These are phyloP conservation scores for Zaprionus camerounensis DNA, from an alignment of 1,140 invertebrate species.

Conservation along the genomic window DNA sequence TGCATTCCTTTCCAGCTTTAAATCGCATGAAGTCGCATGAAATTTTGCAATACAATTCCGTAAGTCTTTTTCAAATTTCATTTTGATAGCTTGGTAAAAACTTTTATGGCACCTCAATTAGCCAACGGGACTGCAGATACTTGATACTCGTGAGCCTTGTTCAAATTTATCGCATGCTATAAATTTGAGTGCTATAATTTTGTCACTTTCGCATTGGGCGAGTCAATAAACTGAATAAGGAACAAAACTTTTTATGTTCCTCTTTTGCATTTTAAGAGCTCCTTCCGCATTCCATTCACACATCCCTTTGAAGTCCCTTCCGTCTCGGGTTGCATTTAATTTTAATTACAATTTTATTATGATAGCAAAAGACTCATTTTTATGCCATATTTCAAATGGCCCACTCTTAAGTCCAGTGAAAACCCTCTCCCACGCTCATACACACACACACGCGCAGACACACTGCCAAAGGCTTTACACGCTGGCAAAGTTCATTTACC, in stretches of 20 bases:
- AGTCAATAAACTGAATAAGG: constrained; percentile 66
- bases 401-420: constrained; percentile 33
- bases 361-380: constrained; percentile 67
- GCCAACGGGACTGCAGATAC: neutral
- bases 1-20: neutral
- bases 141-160: constrained; percentile 47
- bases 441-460: constrained; percentile 36
- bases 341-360: constrained; percentile 81
- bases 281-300: constrained; percentile 35
- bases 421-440: constrained; percentile 19
- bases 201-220: constrained; percentile 55
- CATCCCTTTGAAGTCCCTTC: constrained; percentile 36
- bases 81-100: constrained; percentile 39
- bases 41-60: constrained; percentile 28
- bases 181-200: constrained; percentile 75
- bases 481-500: constrained; percentile 69
- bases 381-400: constrained; percentile 72
- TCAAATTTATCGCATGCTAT: constrained; percentile 78
- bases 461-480: constrained; percentile 25
- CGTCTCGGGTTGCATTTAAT: constrained; percentile 60
- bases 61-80: constrained; percentile 5
- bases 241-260: constrained; percentile 52
- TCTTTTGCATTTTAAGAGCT: constrained; percentile 67
- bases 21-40: constrained; percentile 26
- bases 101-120: constrained; percentile 44